These are phyloP conservation scores for Aphelenchoides besseyi DNA, from an alignment of 1,140 invertebrate genomes.

Conservation along the genomic window DNA sequence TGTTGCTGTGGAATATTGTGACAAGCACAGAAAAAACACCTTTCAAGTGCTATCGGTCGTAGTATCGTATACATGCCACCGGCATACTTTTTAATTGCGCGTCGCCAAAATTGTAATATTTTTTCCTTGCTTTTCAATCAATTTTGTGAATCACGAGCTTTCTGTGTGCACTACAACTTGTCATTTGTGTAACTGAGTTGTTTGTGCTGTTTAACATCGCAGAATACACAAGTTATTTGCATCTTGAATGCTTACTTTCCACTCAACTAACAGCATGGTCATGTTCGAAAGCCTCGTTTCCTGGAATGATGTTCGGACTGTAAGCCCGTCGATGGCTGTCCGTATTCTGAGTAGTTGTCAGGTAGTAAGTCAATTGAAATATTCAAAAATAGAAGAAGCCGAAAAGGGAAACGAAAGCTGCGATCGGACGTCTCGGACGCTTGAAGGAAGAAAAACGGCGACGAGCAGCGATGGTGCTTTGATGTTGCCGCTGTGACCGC, in stretches of 20 bases:
- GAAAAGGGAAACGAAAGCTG: neutral
- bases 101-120: neutral
- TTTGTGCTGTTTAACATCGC: too few relatives aligned
- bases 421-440: conserved; percentile 8
- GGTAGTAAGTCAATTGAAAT: too few relatives aligned
- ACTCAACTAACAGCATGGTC: too few relatives aligned
- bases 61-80: neutral
- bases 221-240: too few relatives aligned
- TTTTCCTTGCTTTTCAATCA: neutral
- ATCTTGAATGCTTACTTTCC: too few relatives aligned
- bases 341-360: too few relatives aligned
- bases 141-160: conserved; percentile 2
- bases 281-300: too few relatives aligned
- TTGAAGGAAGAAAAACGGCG: conserved; percentile 19
- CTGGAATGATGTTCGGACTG: too few relatives aligned
- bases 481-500: conserved; percentile 23
- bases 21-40: neutral
- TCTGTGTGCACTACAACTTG: neutral
- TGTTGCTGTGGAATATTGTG: too few relatives aligned
- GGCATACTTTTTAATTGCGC: neutral
- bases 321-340: too few relatives aligned
- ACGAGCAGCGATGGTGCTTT: conserved; percentile 8
- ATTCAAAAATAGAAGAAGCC: neutral
- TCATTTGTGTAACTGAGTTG: neutral
- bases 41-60: neutral